phyloP scores from a whole-genome alignment of 2,888 invertebrate species.

The Aleiodes testaceus region DNA sequence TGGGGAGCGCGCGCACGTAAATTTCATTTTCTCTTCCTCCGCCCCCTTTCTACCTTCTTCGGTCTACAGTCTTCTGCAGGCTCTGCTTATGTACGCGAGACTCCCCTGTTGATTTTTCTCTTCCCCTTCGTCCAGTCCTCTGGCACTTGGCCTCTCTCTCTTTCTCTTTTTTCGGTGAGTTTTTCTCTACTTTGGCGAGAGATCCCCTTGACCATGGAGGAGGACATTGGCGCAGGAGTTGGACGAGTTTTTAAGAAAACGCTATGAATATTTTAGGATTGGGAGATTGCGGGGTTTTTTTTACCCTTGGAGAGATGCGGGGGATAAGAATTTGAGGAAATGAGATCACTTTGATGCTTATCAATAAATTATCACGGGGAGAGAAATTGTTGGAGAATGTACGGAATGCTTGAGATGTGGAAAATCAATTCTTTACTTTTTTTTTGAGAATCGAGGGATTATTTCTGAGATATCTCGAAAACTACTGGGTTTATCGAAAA shows the following conservation, averaged over 20 bases:
- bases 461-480: too few relatives aligned
- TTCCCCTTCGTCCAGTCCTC: conserved; percentile 16
- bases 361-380: too few relatives aligned
- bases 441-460: too few relatives aligned
- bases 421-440: too few relatives aligned
- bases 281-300: conserved; percentile 5
- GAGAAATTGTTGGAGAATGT: too few relatives aligned
- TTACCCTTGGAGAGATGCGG: not conserved
- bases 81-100: conserved; percentile 49
- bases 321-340: too few relatives aligned
- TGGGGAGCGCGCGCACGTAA: conserved; percentile 38
- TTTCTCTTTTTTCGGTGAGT: not conserved
- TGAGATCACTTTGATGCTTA: too few relatives aligned
- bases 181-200: not conserved
- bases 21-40: conserved; percentile 38
- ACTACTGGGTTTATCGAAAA: too few relatives aligned
- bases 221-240: conserved; percentile 62
- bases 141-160: not conserved
- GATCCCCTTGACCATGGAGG: conserved; percentile 59
- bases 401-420: too few relatives aligned
- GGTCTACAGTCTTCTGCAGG: conserved; percentile 40
- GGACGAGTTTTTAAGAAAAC: conserved; percentile 51
- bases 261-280: conserved; percentile 53
- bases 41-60: conserved; percentile 44
- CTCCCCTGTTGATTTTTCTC: conserved; percentile 32